Percentiles rank a stretch among this genome's conserved stretches.
phyloP scores from a whole-genome alignment of 2,888 invertebrate genomes.

The Pollenia griseotomentosa region DNA sequence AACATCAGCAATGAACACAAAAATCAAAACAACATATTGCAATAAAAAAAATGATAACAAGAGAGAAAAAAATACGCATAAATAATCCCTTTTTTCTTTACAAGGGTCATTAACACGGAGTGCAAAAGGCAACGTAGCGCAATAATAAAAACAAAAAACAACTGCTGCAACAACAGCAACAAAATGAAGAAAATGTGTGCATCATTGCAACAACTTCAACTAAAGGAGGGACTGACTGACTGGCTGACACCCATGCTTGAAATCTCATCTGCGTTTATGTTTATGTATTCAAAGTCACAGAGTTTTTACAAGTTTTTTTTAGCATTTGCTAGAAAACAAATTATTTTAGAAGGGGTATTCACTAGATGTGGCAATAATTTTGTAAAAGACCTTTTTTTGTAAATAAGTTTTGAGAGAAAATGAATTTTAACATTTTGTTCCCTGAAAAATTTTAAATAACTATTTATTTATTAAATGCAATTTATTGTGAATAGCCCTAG shows the following conservation, averaged over 20 bases:
- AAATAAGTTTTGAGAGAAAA: too few species aligned
- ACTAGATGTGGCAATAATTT: background rate
- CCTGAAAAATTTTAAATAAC: too few species aligned
- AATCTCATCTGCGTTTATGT: constrained; percentile 19
- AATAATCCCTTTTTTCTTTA: constrained; percentile 61
- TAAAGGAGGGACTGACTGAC: background rate
- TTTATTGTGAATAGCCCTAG: too few species aligned
- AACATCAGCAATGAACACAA: constrained; percentile 32
- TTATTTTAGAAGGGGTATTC: constrained; percentile 9
- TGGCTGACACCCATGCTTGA: constrained; percentile 45
- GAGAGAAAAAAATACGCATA: constrained; percentile 26
- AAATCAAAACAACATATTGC: constrained; percentile 59
- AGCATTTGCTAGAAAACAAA: background rate
- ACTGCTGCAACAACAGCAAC: constrained; percentile 50
- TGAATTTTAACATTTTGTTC: too few species aligned
- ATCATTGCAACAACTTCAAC: constrained; percentile 38
- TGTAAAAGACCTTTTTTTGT: too few species aligned
- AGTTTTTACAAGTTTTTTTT: constrained; percentile 28
- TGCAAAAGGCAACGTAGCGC: constrained; percentile 67
- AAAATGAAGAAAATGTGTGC: constrained; percentile 20
- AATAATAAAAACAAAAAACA: constrained; percentile 46
- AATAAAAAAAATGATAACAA: constrained; percentile 41
- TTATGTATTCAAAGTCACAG: constrained; percentile 39
- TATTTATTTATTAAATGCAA: too few species aligned
- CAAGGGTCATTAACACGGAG: constrained; percentile 72